phyloP scores from a whole-genome alignment of 2,888 invertebrate genomes.

The Choristoneura rosaceana region DNA sequence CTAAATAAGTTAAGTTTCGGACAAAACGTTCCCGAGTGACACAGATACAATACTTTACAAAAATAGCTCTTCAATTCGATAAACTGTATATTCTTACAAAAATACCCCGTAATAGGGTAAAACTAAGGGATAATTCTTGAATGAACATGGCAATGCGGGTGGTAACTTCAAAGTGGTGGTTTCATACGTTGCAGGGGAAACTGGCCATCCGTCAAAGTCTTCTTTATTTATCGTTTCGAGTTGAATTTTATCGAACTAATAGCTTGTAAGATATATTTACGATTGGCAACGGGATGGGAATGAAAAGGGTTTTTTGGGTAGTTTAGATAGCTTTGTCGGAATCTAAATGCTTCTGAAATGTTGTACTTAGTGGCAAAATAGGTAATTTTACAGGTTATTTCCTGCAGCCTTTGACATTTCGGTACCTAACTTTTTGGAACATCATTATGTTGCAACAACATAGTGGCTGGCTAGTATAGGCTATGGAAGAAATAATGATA shows the following conservation, averaged over 20 bases:
- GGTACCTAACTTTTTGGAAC: too few species aligned
- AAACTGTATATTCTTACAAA: constrained; percentile 15
- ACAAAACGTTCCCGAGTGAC: constrained; percentile 83
- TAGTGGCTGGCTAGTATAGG: too few species aligned
- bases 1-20: constrained; percentile 83
- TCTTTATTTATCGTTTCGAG: constrained; percentile 83
- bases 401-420: too few species aligned
- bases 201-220: constrained; percentile 82
- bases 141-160: constrained; percentile 9
- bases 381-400: too few species aligned
- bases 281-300: constrained; percentile 74
- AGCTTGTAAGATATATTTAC: constrained; percentile 82
- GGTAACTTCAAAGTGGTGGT: constrained; percentile 52
- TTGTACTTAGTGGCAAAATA: neutral
- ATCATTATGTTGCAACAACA: too few species aligned
- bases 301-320: constrained; percentile 72
- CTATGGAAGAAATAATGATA: too few species aligned
- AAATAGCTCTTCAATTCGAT: constrained; percentile 37
- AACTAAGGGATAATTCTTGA: constrained; percentile 17
- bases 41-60: constrained; percentile 75
- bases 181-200: constrained; percentile 78
- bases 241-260: constrained; percentile 85
- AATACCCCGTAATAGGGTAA: neutral
- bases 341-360: constrained; percentile 1
- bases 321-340: constrained; percentile 31